A percentile compares a stretch with the other conserved stretches of the same genome.
Evolutionary conservation across 2,888 invertebrate genomes (phyloP).

Genomic region (Chymomyza fuscimana): DNA sequence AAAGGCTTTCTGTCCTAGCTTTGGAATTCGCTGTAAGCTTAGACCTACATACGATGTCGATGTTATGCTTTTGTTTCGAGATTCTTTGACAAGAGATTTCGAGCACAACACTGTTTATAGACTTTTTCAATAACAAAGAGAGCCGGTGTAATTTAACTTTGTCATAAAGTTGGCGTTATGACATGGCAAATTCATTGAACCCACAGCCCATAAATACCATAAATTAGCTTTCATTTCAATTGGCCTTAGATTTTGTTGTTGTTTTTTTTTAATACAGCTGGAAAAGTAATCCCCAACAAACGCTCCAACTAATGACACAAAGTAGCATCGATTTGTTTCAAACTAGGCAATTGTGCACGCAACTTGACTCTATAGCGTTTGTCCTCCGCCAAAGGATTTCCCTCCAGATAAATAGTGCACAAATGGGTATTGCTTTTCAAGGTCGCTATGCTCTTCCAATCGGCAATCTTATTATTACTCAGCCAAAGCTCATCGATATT

Average conservation of each 20-base stretch:
- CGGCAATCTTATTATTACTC: slow-evolving; percentile 1
- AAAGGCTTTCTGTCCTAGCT: too few species aligned
- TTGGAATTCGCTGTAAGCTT: too few species aligned
- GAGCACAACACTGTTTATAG: not conserved
- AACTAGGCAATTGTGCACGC: slow-evolving; percentile 6
- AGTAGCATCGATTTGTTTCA: slow-evolving; percentile 17
- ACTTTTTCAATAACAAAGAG: not conserved
- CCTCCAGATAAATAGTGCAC: slow-evolving; percentile 10
- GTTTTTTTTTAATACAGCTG: not conserved
- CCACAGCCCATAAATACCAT: not conserved
- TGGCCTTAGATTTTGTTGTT: not conserved
- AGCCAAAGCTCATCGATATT: slow-evolving; percentile 14
- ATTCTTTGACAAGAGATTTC: too few species aligned
- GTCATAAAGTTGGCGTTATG: not conserved
- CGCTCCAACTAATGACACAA: not conserved
- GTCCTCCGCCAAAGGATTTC: slow-evolving; percentile 16
- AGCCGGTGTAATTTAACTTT: not conserved
- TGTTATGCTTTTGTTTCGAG: too few species aligned
- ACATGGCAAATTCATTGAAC: not conserved
- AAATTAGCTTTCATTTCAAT: not conserved
- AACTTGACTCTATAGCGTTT: slow-evolving; percentile 11
- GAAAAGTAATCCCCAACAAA: not conserved
- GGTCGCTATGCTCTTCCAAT: not conserved
- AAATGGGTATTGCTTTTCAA: not conserved
- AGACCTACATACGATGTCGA: too few species aligned